Evolutionary conservation across 2,113 vertebrate genomes (phyloP).

Genomic region (Tragelaphus imberbis): DNA sequence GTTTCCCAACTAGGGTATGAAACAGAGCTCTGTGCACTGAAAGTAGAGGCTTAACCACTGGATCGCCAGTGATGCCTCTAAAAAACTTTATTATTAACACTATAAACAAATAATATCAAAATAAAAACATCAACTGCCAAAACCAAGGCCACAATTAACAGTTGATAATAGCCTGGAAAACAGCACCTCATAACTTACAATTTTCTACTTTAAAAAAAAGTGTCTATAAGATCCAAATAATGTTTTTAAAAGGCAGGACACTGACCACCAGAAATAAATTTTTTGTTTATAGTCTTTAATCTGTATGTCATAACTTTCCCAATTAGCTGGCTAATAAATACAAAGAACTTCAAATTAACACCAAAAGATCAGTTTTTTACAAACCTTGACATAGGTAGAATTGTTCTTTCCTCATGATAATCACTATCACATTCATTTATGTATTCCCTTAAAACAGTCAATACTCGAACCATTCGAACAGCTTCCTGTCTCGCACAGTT

Average conservation of each 20-base stretch:
- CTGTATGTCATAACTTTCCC: background rate
- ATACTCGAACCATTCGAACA: constrained; percentile 96
- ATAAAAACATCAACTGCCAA: background rate
- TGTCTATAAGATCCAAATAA: background rate
- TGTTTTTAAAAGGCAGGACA: background rate
- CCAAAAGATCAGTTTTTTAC: constrained; percentile 54
- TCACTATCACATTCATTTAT: constrained; percentile 99
- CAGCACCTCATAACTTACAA: background rate
- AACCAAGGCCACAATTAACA: background rate
- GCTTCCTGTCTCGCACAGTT: constrained; percentile 97
- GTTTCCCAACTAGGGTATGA: background rate
- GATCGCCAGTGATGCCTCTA: background rate
- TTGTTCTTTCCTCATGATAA: constrained; percentile 97
- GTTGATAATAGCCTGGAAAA: background rate
- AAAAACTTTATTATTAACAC: background rate
- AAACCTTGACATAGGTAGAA: constrained; percentile 98
- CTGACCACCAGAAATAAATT: background rate
- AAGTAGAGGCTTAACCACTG: background rate
- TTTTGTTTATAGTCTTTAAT: background rate
- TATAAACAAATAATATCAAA: background rate
- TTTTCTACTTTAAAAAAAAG: background rate
- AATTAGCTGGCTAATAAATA: background rate
- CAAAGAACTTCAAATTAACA: background rate
- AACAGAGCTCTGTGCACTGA: background rate
- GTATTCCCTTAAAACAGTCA: constrained; percentile 96